These are phyloP conservation scores for Glandiceps talaboti DNA, from an alignment of 53 echinoderm and acorn worm genomes.

Conservation along the genomic window DNA sequence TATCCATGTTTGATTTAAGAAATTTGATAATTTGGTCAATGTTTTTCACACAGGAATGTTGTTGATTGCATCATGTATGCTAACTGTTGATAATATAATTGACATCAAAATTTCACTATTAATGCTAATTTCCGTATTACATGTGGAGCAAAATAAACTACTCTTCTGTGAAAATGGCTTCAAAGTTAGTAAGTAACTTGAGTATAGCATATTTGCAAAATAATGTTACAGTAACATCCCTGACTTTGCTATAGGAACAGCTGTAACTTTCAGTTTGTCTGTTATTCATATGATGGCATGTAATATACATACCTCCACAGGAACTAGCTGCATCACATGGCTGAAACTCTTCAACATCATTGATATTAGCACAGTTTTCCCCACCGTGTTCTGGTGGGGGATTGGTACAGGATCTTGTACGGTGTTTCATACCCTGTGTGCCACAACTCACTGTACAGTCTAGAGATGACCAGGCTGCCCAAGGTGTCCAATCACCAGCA, in stretches of 20 bases:
- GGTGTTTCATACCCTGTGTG: conserved; percentile 31
- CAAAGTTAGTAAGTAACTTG: too few species aligned
- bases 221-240: too few species aligned
- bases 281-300: not conserved
- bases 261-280: not conserved
- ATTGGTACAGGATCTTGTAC: conserved; percentile 40
- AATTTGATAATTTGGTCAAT: too few species aligned
- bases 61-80: too few species aligned
- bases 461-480: conserved; percentile 41
- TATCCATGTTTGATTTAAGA: too few species aligned
- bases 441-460: conserved; percentile 46
- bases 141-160: too few species aligned
- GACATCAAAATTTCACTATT: too few species aligned
- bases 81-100: too few species aligned
- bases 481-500: conserved; percentile 47
- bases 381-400: conserved; percentile 57
- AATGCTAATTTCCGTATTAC: too few species aligned
- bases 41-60: too few species aligned
- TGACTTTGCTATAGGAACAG: not conserved
- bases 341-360: conserved; percentile 32
- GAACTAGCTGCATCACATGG: conserved; percentile 26
- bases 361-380: conserved; percentile 19
- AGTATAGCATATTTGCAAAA: too few species aligned
- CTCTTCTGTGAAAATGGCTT: too few species aligned
- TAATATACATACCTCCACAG: conserved; percentile 32